Base-by-base conservation (phyloP, 64 coral and sea anemone genomes). In the Stichodactyla helianthus region DNA sequence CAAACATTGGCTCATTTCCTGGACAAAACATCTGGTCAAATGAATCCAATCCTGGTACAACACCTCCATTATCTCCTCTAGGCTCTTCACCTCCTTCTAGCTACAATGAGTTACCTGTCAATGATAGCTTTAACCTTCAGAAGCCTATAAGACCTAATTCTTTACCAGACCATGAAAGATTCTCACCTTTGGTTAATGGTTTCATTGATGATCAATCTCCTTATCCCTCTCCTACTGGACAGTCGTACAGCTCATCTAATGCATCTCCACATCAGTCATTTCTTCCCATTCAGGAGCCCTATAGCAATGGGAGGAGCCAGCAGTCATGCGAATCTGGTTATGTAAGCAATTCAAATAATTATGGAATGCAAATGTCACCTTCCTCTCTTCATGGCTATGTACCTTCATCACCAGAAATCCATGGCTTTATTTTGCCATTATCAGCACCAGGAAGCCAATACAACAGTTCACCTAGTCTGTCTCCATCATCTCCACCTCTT, bases 11-110 rank as follows among this genome's bases (percentile, higher is more conserved):
- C 44, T 96, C 94, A 19, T 96, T 96, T 77, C 88, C 88, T 62
- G 91, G 94, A 88, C 94, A 93, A 77, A 96, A 89, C 35, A 96
- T 96, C 71, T 96, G 94, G 94, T 93, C 94, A 96, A 52, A 86
- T 84, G 91, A 96, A 44, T 86, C 87, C 54, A 86, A 90, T 59
- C 57, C 59, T 16, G 77, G 86, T 77, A 86, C 57, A 64, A 96
- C 90, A 50, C 94, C 94, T 53, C 94, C 94, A 56, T 54, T 96
- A 23, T 96, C 94, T 22, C 94, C 94, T 10, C 70, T 92, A 61
- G 89, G 87, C 50, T 51, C 85, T 56, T 92, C 89, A 14, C 91
- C 86, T 44, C 86, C 94, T 82, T 90, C 91, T 6, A 93, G 87
- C 54, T 65, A 88, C 58, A 92, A 81, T 74, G 82, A 84, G 19